Conservation (phyloP, 2,113 vertebrate species). For the Megaceryle maxima region DNA sequence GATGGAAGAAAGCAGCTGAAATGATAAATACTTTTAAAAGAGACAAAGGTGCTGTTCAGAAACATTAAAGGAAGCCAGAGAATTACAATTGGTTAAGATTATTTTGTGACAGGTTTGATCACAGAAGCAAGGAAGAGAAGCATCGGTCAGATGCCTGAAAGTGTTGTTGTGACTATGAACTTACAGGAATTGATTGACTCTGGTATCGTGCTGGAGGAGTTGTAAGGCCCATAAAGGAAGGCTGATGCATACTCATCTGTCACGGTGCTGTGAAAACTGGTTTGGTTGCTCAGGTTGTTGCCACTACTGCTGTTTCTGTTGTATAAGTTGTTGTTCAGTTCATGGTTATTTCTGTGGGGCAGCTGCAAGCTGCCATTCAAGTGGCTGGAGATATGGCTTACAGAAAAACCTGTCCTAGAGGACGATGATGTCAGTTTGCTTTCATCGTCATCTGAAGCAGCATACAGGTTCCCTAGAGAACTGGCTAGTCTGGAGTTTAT, state of each 20-base stretch:
- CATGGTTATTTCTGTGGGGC: constrained; percentile 73
- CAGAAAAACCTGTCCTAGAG: constrained; percentile 71
- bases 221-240: constrained; percentile 76
- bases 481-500: constrained; percentile 90
- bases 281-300: constrained; percentile 61
- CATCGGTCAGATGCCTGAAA: constrained; percentile 26
- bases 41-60: constrained; percentile 12
- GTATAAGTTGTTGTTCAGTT: constrained; percentile 89
- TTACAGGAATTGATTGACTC: constrained; percentile 94
- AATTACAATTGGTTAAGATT: constrained; percentile 11
- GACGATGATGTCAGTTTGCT: constrained; percentile 65
- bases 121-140: constrained; percentile 33
- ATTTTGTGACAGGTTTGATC: constrained; percentile 44
- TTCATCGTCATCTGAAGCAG: constrained; percentile 75
- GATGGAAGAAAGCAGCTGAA: constrained; percentile 1
- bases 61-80: not conserved
- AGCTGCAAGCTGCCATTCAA: constrained; percentile 72
- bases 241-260: constrained; percentile 70
- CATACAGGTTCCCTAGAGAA: constrained; percentile 91
- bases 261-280: constrained; percentile 34
- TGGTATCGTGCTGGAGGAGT: constrained; percentile 82
- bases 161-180: constrained; percentile 70
- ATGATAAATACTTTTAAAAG: constrained; percentile 43
- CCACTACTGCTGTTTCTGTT: constrained; percentile 68
- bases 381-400: constrained; percentile 73